Percentiles rank a stretch among this genome's conserved stretches.
These are phyloP conservation scores for Minunthozetes semirufus DNA, from an alignment of 2,888 invertebrate genomes.

Conservation along the genomic window DNA sequence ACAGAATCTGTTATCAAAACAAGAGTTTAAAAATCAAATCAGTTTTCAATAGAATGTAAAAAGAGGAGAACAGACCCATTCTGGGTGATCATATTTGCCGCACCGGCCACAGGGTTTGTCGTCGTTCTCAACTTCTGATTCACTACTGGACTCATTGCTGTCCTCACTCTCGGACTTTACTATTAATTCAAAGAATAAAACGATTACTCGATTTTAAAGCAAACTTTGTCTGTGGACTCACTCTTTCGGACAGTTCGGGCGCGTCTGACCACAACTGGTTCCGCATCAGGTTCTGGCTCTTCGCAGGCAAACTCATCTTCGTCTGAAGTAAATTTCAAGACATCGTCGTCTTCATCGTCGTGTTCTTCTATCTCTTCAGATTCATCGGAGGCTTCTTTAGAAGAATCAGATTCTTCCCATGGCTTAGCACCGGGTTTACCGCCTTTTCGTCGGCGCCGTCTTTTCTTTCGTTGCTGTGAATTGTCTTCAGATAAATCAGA, in stretches of 20 bases:
- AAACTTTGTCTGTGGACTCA: too few relatives aligned
- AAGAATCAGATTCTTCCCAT: slow-evolving; percentile 37
- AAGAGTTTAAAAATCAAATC: slow-evolving; percentile 14
- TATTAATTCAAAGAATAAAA: slow-evolving; percentile 9
- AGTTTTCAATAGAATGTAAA: too few relatives aligned
- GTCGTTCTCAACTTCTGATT: slow-evolving; percentile 47
- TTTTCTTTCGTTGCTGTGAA: slow-evolving; percentile 12
- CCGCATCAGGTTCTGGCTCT: slow-evolving; percentile 60
- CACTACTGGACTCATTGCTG: slow-evolving; percentile 35
- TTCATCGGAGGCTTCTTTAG: slow-evolving; percentile 39
- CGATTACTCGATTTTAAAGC: not conserved
- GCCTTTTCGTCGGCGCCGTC: slow-evolving; percentile 17
- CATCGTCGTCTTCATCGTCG: slow-evolving; percentile 52
- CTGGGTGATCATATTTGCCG: slow-evolving; percentile 83
- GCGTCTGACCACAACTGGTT: slow-evolving; percentile 61
- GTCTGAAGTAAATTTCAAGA: slow-evolving; percentile 52
- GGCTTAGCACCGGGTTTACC: slow-evolving; percentile 21
- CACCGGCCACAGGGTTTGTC: slow-evolving; percentile 84
- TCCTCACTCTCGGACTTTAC: slow-evolving; percentile 7
- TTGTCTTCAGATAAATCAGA: slow-evolving; percentile 28
- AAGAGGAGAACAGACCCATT: slow-evolving; percentile 61
- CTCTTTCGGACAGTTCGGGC: slow-evolving; percentile 79
- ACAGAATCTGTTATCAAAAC: slow-evolving; percentile 60
- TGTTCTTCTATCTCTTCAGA: slow-evolving; percentile 41
- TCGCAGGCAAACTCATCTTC: slow-evolving; percentile 85